phyloP scores from a whole-genome alignment of 2,113 vertebrate genomes.

The Antigone vipio region DNA sequence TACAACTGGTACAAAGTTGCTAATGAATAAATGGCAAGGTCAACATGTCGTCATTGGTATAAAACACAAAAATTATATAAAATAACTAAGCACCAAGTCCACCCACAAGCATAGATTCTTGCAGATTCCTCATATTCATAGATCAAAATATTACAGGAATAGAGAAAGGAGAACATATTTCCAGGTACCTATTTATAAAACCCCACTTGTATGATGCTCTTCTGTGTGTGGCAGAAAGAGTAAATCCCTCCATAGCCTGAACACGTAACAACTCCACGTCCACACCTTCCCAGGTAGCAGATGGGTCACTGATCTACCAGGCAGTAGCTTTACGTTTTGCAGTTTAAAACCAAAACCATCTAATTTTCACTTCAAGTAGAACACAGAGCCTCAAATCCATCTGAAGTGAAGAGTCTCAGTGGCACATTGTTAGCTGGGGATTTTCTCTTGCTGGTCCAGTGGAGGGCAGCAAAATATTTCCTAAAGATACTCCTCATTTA shows the following conservation, averaged over 20 bases:
- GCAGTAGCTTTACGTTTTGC: not conserved
- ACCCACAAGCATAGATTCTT: not conserved
- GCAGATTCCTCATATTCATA: not conserved
- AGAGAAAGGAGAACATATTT: not conserved
- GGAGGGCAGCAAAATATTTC: constrained; percentile 70
- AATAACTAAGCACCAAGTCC: not conserved
- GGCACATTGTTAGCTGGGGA: too few relatives aligned
- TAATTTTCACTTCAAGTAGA: not conserved
- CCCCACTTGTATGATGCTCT: not conserved
- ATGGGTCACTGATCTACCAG: not conserved
- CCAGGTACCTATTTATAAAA: not conserved
- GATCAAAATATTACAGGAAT: not conserved
- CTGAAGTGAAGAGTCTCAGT: not conserved
- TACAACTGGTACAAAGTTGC: not conserved
- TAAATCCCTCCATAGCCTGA: not conserved
- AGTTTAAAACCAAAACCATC: not conserved
- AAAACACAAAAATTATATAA: not conserved
- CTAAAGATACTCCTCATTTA: not conserved
- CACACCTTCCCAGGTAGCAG: rapidly evolving
- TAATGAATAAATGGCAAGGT: not conserved
- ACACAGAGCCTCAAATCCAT: not conserved
- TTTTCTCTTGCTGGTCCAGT: not conserved
- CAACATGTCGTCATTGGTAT: not conserved
- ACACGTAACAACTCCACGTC: not conserved
- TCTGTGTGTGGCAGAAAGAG: not conserved